Percentiles rank a stretch among this genome's conserved stretches.
phyloP scores from a whole-genome alignment of 2,113 vertebrate species.

The Leiothrix lutea region DNA sequence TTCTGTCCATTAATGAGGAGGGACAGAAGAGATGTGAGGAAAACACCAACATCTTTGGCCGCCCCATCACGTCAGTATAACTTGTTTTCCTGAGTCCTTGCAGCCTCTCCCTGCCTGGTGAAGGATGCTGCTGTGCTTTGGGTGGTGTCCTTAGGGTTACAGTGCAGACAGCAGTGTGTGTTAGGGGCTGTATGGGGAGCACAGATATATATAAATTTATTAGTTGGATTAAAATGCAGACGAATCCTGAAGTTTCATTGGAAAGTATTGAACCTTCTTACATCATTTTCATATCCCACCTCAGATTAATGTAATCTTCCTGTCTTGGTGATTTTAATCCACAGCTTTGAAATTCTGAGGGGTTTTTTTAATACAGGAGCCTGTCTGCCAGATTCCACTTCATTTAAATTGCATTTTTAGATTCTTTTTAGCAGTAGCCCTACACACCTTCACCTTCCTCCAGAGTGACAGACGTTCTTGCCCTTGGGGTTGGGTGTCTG shows the following conservation, averaged over 20 bases:
- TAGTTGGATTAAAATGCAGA: not conserved
- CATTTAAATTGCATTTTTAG: not conserved
- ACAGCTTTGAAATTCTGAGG: not conserved
- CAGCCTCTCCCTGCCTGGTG: not conserved
- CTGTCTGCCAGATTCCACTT: not conserved
- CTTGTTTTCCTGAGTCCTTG: not conserved
- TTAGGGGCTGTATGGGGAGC: not conserved
- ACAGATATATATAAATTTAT: not conserved
- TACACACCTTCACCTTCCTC: not conserved
- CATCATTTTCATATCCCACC: not conserved
- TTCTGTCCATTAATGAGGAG: constrained; percentile 83
- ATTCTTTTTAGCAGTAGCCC: not conserved
- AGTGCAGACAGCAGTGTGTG: not conserved
- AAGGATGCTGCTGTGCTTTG: not conserved
- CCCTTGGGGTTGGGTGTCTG: not conserved
- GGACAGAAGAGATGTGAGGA: constrained; percentile 84
- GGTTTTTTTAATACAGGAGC: not conserved
- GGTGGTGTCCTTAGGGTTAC: not conserved
- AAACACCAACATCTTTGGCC: constrained; percentile 78
- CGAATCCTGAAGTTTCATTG: not conserved
- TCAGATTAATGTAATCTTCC: not conserved
- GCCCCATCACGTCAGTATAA: constrained; percentile 79
- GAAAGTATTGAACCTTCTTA: not conserved
- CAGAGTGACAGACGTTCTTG: not conserved
- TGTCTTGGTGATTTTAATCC: not conserved